Percentiles rank a stretch among this genome's conserved stretches.
Evolutionary conservation across 2,113 vertebrate species (phyloP).

Genomic region (Passerina amoena): DNA sequence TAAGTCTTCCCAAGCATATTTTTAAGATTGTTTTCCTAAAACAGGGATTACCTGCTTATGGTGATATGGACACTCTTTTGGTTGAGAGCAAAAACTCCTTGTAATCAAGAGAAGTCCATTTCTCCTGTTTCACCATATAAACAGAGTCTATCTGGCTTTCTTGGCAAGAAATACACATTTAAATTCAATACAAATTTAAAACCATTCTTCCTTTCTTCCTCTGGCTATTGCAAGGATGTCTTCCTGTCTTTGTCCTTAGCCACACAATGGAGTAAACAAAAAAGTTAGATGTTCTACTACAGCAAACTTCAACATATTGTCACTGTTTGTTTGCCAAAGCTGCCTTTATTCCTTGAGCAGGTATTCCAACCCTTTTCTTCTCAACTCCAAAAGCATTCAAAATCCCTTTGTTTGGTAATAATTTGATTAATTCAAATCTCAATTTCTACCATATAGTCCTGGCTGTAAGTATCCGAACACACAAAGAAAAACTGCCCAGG

Average conservation of each 20-base stretch:
- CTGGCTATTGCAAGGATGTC: neutral
- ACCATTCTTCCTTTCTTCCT: neutral
- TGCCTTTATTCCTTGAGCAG: neutral
- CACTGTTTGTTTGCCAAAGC: neutral
- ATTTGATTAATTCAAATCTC: neutral
- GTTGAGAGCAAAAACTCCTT: neutral
- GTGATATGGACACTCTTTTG: neutral
- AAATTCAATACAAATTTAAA: neutral
- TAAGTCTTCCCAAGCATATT: neutral
- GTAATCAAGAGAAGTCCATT: neutral
- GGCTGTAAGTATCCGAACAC: neutral
- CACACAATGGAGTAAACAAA: neutral
- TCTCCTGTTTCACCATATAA: neutral
- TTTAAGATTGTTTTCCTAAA: neutral
- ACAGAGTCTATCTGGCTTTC: neutral
- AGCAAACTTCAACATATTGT: neutral
- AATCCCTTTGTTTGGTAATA: neutral
- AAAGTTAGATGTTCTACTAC: neutral
- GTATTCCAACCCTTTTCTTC: neutral
- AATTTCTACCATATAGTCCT: neutral
- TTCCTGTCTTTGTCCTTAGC: neutral
- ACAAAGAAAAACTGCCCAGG: neutral
- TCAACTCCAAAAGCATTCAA: neutral
- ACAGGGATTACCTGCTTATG: neutral
- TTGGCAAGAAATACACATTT: neutral